A percentile compares a stretch with the other conserved stretches of the same genome.
These are phyloP conservation scores for Dendroctonus ponderosae DNA, from an alignment of 1,140 invertebrate species.

Conservation along the genomic window DNA sequence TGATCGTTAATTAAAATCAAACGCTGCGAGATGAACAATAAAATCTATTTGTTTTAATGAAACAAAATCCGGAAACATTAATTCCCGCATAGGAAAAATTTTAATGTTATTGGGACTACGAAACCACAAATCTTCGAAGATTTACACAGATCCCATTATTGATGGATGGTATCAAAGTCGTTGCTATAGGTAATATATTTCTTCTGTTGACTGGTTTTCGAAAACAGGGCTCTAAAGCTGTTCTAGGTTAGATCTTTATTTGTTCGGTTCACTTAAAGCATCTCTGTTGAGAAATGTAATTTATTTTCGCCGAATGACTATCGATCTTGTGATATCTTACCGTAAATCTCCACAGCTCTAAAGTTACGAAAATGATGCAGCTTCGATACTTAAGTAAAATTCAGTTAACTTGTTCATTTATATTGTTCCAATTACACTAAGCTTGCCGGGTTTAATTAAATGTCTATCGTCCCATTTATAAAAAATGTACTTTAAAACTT, in stretches of 20 bases:
- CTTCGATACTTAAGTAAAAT: too few species aligned
- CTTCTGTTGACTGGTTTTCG: conserved; percentile 33
- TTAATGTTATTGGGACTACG: conserved; percentile 11
- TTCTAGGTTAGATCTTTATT: conserved; percentile 19
- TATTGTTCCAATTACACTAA: too few species aligned
- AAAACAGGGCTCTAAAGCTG: conserved; percentile 24
- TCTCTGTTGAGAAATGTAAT: conserved; percentile 11
- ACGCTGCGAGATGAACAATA: background rate
- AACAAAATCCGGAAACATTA: background rate
- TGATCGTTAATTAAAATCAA: background rate
- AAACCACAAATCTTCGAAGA: conserved; percentile 27
- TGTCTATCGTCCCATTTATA: too few species aligned
- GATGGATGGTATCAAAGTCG: conserved; percentile 34
- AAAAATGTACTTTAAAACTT: too few species aligned
- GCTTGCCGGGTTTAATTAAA: too few species aligned
- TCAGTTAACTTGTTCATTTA: too few species aligned
- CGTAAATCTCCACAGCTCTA: too few species aligned
- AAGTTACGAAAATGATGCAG: too few species aligned
- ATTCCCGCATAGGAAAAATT: background rate
- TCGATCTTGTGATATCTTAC: conserved; percentile 1
- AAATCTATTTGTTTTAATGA: background rate
- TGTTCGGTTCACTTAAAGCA: conserved; percentile 12
- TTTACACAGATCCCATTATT: conserved; percentile 36
- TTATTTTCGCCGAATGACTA: background rate
- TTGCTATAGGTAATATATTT: conserved; percentile 31